A percentile compares a stretch with the other conserved stretches of the same genome.
These are phyloP conservation scores for Brachirus orientalis DNA, from an alignment of 2,113 vertebrate genomes.

Conservation along the genomic window DNA sequence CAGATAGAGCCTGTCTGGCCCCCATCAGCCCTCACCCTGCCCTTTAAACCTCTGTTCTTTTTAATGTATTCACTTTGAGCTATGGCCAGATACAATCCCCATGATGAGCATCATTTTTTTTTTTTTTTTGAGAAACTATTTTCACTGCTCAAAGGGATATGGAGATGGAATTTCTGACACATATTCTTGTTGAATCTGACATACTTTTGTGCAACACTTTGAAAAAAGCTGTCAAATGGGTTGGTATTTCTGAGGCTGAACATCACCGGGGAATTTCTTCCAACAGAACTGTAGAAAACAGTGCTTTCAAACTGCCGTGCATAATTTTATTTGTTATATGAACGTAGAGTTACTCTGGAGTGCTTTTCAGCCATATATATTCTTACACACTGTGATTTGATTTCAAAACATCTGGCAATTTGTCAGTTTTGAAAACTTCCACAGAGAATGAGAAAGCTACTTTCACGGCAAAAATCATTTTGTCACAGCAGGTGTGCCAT, in stretches of 20 bases:
- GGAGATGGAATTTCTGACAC: slow-evolving; percentile 34
- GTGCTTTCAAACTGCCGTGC: slow-evolving; percentile 32
- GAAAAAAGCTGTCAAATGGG: slow-evolving; percentile 55
- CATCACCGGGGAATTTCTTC: slow-evolving; percentile 50
- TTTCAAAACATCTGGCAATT: slow-evolving; percentile 47
- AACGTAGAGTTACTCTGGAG: slow-evolving; percentile 32
- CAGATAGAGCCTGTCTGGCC: slow-evolving; percentile 47
- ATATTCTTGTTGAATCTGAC: slow-evolving; percentile 55
- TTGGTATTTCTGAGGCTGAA: slow-evolving; percentile 48
- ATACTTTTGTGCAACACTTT: slow-evolving; percentile 53
- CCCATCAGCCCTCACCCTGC: slow-evolving; percentile 48
- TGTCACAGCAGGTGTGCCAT: slow-evolving; percentile 46
- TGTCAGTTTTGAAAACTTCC: slow-evolving; percentile 38
- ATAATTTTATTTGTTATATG: slow-evolving; percentile 53
- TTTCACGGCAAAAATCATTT: slow-evolving; percentile 50
- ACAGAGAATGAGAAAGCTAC: slow-evolving; percentile 23
- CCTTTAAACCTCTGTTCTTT: slow-evolving; percentile 65
- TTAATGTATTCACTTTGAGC: slow-evolving; percentile 57
- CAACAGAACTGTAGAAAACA: slow-evolving; percentile 35
- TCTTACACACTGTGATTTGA: slow-evolving; percentile 38
- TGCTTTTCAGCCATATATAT: slow-evolving; percentile 37
- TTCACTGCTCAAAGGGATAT: slow-evolving; percentile 46
- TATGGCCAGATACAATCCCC: slow-evolving; percentile 49
- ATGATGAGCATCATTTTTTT: slow-evolving; percentile 36
- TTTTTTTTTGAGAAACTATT: slow-evolving; percentile 55